Evolutionary conservation across 2,888 invertebrate genomes (phyloP).

Genomic region (Ferrisia virgata): DNA sequence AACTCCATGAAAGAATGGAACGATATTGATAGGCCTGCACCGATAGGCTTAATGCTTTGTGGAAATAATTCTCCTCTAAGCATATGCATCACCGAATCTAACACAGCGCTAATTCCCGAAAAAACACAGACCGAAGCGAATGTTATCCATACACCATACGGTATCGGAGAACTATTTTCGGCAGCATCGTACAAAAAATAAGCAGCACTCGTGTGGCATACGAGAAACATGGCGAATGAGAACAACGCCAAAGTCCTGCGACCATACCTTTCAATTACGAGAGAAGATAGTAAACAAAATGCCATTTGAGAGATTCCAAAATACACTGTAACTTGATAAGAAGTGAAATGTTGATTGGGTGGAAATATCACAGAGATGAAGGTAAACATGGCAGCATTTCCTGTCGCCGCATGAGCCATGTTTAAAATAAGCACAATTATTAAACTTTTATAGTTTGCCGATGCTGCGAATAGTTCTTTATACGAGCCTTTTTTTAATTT

Average conservation of each 20-base stretch:
- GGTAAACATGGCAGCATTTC: background rate
- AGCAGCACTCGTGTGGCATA: background rate
- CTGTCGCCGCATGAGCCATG: background rate
- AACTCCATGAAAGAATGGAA: too few relatives aligned
- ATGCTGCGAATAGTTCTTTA: background rate
- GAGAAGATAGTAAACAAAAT: background rate
- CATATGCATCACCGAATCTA: too few relatives aligned
- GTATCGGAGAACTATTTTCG: background rate
- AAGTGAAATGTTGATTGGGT: background rate
- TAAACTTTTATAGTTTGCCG: background rate
- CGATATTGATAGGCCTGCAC: too few relatives aligned
- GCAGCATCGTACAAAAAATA: background rate
- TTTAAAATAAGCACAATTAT: background rate
- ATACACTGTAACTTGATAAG: background rate
- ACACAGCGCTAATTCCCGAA: too few relatives aligned
- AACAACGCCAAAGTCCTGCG: background rate
- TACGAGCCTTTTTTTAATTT: background rate
- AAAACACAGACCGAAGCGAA: background rate
- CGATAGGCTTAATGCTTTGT: too few relatives aligned
- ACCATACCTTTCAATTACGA: background rate
- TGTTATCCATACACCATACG: background rate
- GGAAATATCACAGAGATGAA: background rate
- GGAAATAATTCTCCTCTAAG: too few relatives aligned
- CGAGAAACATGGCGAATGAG: background rate
- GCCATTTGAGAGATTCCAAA: background rate